Base-by-base conservation (phyloP, 2,113 vertebrate species). In the Leptocoma aspasia region DNA sequence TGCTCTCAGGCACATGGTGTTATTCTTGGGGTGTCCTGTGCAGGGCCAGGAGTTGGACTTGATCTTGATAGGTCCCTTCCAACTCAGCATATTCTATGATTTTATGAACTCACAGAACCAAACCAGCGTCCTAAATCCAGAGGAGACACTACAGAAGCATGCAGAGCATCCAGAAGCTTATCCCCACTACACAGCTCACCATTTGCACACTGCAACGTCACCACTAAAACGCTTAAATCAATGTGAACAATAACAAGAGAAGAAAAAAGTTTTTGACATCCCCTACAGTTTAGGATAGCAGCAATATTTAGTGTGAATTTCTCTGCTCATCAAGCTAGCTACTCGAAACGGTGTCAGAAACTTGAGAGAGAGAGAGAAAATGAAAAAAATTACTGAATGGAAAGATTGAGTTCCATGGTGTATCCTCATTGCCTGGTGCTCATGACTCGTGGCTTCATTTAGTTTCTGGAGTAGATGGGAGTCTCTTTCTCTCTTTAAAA, bases 301-400 rank as follows among this genome's bases (percentile, higher is more conserved):
- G 97, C 96, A 97, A 82, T 85, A 78, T 81, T 96, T 73, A 96
- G 89, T 66, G 86, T 89, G 65, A 80, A 91, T 86, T 93, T 91
- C 87, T 96, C 91, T 45, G 76, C 56, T 86, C 31, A 33, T 65
- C 85, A 96, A 89, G 71, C 39, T 39, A 94, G 69, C 66, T 71
- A 83, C 72, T 94, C 2, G 1, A 91, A 86, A 97, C 8, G 3
- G 69, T 68, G 72, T 76, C 64, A 84, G 68, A 76, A 85, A 92
- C 73, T 33, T 33, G 49, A 71, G 65, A 90, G 23, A 82, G 86
- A 66, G 30, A 50, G 21, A 76, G 44, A 86, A 41, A 54, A 39
- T 39, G 5, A 44, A 31, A 61, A n/a, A 72, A 82, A 84, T 6
- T 77, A 80, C 45, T 76, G 18, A 83, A 90, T 83, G 39, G 68